Evolutionary conservation across 2,797 vertebrate species (phyloP), one percentile per base, ranked within the genome.

Genomic region (Alcedo quadribrachys): DNA sequence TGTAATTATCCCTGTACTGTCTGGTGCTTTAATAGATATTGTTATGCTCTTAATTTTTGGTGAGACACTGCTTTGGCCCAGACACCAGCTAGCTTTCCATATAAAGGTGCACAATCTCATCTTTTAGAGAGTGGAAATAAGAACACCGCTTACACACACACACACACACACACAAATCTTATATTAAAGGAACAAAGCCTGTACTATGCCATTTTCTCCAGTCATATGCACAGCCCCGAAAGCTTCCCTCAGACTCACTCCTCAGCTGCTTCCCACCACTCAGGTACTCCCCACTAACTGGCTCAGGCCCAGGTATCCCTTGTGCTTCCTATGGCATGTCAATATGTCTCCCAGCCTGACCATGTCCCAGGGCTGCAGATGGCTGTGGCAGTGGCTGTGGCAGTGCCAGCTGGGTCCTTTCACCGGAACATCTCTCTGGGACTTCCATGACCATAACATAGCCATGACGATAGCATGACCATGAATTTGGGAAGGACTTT

Each of bases 11-110:
- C 40, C 60, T 50, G 37, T 75, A 77, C 69, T 5, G 9, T 71
- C 81, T 88, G 63, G 75, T 78, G 70, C 22, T 81, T 86, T 88
- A 84, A 78, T 81, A 65, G 57, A 88, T 58, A 28, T 88, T 13
- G 5, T 94, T 93, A 85, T 71, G 58, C 50, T 88, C 62, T 81
- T 86, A 61, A 58, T 93, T 78, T 78, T 86, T 8, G 1, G 57
- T 80, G 61, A 80, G 70, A 74, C 40, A 46, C 40, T 70, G 19
- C 53, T 46, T 18, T 83, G 68, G 43, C 27, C 30, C 45, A 45
- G 63, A 30, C 2, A 12, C 8, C 2, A 3, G 17, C n/a, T 71
- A 77, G 45, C 32, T 25, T 74, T 83, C 66, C 21, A 19, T 17
- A 12, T 60, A 40, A 82, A 20, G 28, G 15, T 58, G 13, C 14